A percentile compares a stretch with the other conserved stretches of the same genome.
Conservation (phyloP, 1,140 invertebrate species). For the Ridgeia piscesae region DNA sequence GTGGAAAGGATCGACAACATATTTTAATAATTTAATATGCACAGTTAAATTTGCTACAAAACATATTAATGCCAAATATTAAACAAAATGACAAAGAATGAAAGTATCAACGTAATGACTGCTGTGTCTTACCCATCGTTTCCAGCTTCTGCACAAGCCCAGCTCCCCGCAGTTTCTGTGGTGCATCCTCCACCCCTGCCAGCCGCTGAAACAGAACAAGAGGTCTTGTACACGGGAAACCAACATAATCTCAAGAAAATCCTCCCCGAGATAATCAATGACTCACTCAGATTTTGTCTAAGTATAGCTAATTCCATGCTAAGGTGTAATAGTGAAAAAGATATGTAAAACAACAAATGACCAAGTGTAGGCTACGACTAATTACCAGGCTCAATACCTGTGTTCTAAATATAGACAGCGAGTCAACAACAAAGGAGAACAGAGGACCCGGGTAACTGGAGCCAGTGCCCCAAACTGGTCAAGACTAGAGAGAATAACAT, state of each 20-base stretch:
- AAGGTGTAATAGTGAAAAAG: neutral
- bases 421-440: neutral
- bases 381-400: neutral
- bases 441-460: neutral
- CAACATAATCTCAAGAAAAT: neutral
- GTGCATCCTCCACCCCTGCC: slow-evolving; percentile 18
- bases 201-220: slow-evolving; percentile 16
- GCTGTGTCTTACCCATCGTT: neutral
- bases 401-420: neutral
- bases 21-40: too few relatives aligned
- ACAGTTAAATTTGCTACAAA: too few relatives aligned
- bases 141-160: slow-evolving; percentile 20
- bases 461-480: neutral
- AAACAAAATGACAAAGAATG: neutral
- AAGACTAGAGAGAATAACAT: neutral
- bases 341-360: neutral
- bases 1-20: too few relatives aligned
- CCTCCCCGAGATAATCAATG: too few relatives aligned
- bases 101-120: neutral
- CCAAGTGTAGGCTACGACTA: neutral
- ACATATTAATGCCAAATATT: neutral
- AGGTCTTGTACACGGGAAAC: neutral
- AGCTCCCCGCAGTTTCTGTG: neutral
- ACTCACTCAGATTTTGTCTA: neutral
- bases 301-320: neutral